Evolutionary conservation across 2,797 vertebrate genomes (phyloP).

Genomic region (Pelochelys cantorii): DNA sequence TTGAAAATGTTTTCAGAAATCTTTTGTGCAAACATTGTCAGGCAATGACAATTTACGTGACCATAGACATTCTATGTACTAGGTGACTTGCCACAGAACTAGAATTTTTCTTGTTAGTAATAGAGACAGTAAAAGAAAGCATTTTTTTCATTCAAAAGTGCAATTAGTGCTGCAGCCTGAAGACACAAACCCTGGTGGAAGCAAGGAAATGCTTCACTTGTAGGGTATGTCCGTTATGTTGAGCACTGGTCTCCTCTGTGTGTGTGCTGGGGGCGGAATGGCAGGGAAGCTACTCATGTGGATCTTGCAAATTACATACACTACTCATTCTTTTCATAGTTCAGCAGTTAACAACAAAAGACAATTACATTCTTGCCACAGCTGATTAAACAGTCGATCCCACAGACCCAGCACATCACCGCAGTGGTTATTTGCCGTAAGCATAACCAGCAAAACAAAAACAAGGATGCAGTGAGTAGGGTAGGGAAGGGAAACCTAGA

Average conservation of each 20-base stretch:
- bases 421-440: slow-evolving; percentile 56
- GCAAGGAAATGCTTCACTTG: slow-evolving; percentile 31
- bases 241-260: slow-evolving; percentile 35
- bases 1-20: background rate
- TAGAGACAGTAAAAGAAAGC: slow-evolving; percentile 10
- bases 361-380: slow-evolving; percentile 70
- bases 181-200: slow-evolving; percentile 37
- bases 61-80: slow-evolving; percentile 21
- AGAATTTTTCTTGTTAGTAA: background rate
- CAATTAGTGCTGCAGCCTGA: slow-evolving; percentile 53
- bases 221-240: slow-evolving; percentile 64
- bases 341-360: slow-evolving; percentile 69
- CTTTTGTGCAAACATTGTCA: background rate
- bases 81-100: slow-evolving; percentile 38
- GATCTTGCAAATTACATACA: slow-evolving; percentile 62
- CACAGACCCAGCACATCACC: slow-evolving; percentile 53
- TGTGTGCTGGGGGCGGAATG: slow-evolving; percentile 55
- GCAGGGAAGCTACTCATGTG: slow-evolving; percentile 30
- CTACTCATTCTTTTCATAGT: slow-evolving; percentile 60
- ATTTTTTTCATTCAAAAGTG: background rate
- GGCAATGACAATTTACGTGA: background rate
- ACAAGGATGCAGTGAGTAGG: slow-evolving; percentile 26
- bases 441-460: slow-evolving; percentile 63
- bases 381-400: slow-evolving; percentile 74
- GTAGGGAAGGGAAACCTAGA: too few species aligned